Conservation (phyloP, 2,113 vertebrate species). For the Oreotrochilus melanogaster region DNA sequence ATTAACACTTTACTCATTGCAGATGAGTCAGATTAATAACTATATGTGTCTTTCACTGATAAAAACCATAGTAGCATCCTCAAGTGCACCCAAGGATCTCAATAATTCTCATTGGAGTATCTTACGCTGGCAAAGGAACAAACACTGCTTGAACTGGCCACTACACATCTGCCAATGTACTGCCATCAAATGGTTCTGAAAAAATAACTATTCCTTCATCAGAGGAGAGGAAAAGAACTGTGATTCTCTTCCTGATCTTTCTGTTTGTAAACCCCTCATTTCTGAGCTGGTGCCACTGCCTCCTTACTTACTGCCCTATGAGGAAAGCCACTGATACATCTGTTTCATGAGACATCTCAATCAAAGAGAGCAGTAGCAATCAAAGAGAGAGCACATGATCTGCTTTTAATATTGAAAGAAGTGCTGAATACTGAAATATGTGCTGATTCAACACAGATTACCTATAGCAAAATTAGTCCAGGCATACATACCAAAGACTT, state of each 20-base stretch:
- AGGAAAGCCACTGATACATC: neutral
- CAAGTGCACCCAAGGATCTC: too few relatives aligned
- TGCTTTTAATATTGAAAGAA: neutral
- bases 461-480: neutral
- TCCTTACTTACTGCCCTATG: neutral
- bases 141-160: too few relatives aligned
- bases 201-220: neutral
- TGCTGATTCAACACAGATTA: neutral
- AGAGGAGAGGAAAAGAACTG: neutral
- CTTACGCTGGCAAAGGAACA: too few relatives aligned
- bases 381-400: neutral
- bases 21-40: too few relatives aligned
- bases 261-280: neutral
- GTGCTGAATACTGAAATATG: neutral
- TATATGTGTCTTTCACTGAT: too few relatives aligned
- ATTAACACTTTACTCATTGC: too few relatives aligned
- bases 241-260: neutral
- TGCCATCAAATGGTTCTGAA: neutral
- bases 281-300: neutral
- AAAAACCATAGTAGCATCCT: too few relatives aligned
- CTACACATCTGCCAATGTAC: too few relatives aligned
- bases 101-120: too few relatives aligned
- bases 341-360: neutral
- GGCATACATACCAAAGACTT: neutral
- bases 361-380: neutral